Evolutionary conservation across 2,888 invertebrate species (phyloP).

Genomic region (Mythimna loreyi): DNA sequence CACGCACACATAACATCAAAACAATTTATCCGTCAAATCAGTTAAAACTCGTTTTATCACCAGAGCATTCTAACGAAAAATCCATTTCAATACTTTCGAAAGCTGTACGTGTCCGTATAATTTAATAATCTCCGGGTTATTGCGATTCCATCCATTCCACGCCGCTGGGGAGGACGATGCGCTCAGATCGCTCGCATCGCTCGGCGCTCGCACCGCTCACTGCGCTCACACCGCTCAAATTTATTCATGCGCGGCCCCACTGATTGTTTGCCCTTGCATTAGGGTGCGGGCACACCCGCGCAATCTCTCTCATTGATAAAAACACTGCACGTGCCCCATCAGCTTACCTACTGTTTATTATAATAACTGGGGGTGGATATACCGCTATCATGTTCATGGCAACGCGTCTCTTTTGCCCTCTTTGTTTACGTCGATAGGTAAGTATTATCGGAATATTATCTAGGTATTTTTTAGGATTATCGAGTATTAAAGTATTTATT

Average conservation of each 20-base stretch:
- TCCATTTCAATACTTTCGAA: conserved; percentile 70
- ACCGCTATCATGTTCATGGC: conserved; percentile 40
- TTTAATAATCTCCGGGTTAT: conserved; percentile 88
- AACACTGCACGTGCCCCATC: conserved; percentile 88
- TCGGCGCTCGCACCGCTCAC: conserved; percentile 73
- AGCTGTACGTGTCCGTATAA: conserved; percentile 82
- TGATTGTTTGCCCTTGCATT: conserved; percentile 82
- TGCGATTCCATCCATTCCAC: conserved; percentile 79
- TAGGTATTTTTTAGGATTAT: conserved; percentile 32
- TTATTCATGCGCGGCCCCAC: conserved; percentile 87
- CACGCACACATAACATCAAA: conserved; percentile 55
- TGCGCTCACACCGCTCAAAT: conserved; percentile 59
- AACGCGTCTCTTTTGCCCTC: conserved; percentile 35
- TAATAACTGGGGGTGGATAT: conserved; percentile 72
- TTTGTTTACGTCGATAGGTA: conserved; percentile 45
- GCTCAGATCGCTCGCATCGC: conserved; percentile 58
- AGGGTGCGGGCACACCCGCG: conserved; percentile 71
- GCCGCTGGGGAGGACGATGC: conserved; percentile 75
- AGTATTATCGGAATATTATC: conserved; percentile 20
- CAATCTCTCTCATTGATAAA: conserved; percentile 80
- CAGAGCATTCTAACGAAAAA: conserved; percentile 69
- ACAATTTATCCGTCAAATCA: conserved; percentile 60
- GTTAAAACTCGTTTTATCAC: conserved; percentile 66
- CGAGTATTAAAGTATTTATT: conserved; percentile 35
- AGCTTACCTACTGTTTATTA: conserved; percentile 86